Conservation (phyloP, 2,797 vertebrate species). For the Alexandromys oeconomus region DNA sequence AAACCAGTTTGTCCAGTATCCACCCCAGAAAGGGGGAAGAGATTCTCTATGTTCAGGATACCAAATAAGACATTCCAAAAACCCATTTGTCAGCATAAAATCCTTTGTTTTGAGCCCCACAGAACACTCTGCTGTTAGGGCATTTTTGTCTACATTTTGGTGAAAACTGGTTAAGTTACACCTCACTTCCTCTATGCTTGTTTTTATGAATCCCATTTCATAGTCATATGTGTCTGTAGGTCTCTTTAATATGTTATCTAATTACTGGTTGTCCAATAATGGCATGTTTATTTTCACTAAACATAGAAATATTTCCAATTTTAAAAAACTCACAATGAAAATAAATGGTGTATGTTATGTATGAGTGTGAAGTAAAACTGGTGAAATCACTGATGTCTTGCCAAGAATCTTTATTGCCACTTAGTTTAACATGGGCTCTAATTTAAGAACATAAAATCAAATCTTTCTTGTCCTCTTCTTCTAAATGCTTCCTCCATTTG, state of each 20-base stretch:
- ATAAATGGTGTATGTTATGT: slow-evolving; percentile 14
- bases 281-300: slow-evolving; percentile 61
- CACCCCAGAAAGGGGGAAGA: neutral
- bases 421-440: slow-evolving; percentile 42
- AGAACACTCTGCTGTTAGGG: slow-evolving; percentile 71
- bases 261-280: slow-evolving; percentile 36
- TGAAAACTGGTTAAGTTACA: slow-evolving; percentile 56
- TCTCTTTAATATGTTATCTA: slow-evolving; percentile 53
- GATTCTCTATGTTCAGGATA: slow-evolving; percentile 52
- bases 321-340: slow-evolving; percentile 50
- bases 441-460: slow-evolving; percentile 60
- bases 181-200: slow-evolving; percentile 71
- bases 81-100: slow-evolving; percentile 75
- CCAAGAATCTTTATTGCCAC: slow-evolving; percentile 50
- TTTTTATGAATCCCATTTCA: slow-evolving; percentile 70
- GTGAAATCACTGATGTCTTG: slow-evolving; percentile 10
- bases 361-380: slow-evolving; percentile 45
- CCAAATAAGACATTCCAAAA: slow-evolving; percentile 71
- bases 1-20: slow-evolving; percentile 13
- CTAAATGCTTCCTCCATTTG: neutral
- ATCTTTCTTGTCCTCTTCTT: slow-evolving; percentile 30
- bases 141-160: slow-evolving; percentile 71
- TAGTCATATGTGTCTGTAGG: slow-evolving; percentile 20
- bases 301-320: slow-evolving; percentile 34
- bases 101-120: slow-evolving; percentile 70